Evolutionary conservation across 2,797 vertebrate genomes (phyloP).

Genomic region (Cuniculus paca): DNA sequence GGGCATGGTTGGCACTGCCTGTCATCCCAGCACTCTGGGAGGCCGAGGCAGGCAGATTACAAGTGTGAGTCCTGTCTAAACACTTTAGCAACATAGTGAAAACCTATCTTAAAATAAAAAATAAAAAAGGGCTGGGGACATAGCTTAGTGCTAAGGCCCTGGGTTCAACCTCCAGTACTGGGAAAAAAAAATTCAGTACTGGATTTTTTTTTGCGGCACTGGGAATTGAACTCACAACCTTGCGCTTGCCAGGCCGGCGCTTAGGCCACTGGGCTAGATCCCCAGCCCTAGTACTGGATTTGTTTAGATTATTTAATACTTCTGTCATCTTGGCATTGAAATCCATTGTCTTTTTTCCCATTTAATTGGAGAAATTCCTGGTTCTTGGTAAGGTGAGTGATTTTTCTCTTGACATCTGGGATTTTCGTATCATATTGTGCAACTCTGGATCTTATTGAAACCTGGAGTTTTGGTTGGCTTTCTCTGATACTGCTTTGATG

Average conservation of each 20-base stretch:
- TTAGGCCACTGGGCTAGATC: too few species aligned
- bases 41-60: neutral
- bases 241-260: too few species aligned
- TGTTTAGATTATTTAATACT: neutral
- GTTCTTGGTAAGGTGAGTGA: neutral
- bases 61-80: neutral
- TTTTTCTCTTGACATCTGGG: neutral
- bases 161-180: neutral
- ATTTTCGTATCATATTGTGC: neutral
- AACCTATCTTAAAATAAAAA: neutral
- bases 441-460: neutral
- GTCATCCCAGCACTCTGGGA: neutral
- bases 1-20: neutral
- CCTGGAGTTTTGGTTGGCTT: neutral
- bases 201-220: too few species aligned
- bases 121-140: neutral
- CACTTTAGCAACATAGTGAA: neutral
- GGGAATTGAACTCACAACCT: too few species aligned
- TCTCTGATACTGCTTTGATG: neutral
- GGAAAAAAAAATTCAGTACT: too few species aligned
- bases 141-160: neutral
- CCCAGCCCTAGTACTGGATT: neutral
- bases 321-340: neutral
- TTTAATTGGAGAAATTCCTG: neutral
- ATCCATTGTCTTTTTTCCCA: neutral